phyloP scores from a whole-genome alignment of 2,113 vertebrate genomes.

The Nannospalax galili region DNA sequence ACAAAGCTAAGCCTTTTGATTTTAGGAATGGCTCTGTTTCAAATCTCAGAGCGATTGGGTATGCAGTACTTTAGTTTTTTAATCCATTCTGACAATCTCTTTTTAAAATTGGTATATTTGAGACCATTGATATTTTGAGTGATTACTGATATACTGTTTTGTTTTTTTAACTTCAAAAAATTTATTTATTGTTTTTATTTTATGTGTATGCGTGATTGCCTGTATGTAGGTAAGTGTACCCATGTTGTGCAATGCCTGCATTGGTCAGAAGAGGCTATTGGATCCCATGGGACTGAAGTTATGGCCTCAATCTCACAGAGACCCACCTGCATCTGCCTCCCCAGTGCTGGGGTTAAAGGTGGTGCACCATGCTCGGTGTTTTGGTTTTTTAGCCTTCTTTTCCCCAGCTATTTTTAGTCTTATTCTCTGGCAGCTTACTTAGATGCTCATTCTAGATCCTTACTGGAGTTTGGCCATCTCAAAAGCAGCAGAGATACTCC shows the following conservation, averaged over 20 bases:
- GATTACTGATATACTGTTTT: neutral
- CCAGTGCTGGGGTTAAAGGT: too few species aligned
- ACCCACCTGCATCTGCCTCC: too few species aligned
- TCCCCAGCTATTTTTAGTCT: neutral
- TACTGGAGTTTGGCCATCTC: neutral
- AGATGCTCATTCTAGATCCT: neutral
- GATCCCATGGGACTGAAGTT: too few species aligned
- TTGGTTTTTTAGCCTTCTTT: neutral
- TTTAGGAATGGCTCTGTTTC: neutral
- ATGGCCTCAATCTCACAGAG: too few species aligned
- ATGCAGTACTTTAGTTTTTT: neutral
- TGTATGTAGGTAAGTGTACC: too few species aligned
- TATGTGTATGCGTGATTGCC: too few species aligned
- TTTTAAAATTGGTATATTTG: neutral
- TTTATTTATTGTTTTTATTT: too few species aligned
- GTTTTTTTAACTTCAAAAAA: too few species aligned
- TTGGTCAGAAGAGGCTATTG: too few species aligned
- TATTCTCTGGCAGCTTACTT: neutral
- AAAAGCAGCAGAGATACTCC: neutral
- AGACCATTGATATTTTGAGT: neutral
- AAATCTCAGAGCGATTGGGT: neutral
- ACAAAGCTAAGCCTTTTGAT: neutral
- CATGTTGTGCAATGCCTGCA: too few species aligned
- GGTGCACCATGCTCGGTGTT: too few species aligned
- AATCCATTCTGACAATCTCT: neutral